These are phyloP conservation scores for Leptinotarsa tumamoca DNA, from an alignment of 2,888 invertebrate species.

Conservation along the genomic window DNA sequence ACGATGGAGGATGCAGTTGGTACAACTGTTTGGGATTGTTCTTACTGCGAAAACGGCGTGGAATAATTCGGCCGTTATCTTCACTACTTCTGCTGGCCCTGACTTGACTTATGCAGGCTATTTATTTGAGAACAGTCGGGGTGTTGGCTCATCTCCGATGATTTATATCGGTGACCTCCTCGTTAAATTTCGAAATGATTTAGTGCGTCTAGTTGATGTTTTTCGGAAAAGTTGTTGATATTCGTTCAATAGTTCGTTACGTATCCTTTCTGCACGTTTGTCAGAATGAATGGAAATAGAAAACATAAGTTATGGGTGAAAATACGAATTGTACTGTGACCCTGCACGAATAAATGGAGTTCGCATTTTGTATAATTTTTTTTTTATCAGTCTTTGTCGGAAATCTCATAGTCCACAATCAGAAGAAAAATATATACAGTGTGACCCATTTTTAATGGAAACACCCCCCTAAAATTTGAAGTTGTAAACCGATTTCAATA, in stretches of 20 bases:
- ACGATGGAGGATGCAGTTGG: conserved; percentile 56
- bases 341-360: too few species aligned
- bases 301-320: too few species aligned
- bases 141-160: conserved; percentile 8
- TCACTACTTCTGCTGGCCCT: conserved; percentile 54
- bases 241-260: background rate
- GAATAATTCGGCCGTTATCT: conserved; percentile 65
- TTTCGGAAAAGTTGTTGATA: background rate
- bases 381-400: too few species aligned
- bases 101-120: conserved; percentile 62
- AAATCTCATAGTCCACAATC: too few species aligned
- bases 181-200: conserved; percentile 16
- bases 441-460: too few species aligned
- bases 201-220: conserved; percentile 6
- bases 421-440: too few species aligned
- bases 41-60: conserved; percentile 55
- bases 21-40: conserved; percentile 62
- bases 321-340: too few species aligned
- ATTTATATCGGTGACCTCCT: conserved; percentile 23
- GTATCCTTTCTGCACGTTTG: too few species aligned
- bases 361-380: too few species aligned
- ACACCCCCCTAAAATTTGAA: too few species aligned
- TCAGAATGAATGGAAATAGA: too few species aligned
- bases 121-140: conserved; percentile 55
- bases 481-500: too few species aligned